Evolutionary conservation across 2,797 vertebrate species (phyloP), one percentile per base, ranked within the genome.

Genomic region (Nannoperca australis): DNA sequence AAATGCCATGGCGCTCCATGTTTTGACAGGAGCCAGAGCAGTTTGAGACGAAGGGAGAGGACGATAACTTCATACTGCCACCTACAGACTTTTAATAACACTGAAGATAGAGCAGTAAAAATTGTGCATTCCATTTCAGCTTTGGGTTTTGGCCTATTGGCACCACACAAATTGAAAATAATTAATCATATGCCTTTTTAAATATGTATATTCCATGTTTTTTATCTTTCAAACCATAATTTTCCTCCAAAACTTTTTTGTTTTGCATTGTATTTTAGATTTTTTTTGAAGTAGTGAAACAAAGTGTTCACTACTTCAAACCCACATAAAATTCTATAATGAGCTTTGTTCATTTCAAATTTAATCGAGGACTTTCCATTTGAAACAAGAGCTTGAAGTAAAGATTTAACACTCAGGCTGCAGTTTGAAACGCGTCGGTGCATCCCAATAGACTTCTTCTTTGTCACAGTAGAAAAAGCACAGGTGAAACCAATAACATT

Each of bases 41-140:
- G 64, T 12, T 10, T 2, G n/a, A 22, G 36, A 7, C 5, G 11
- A 18, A 49, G 11, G 0, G 67, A 60, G 60, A 24, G 5, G 49
- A 3, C 6, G 51, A 13, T 40, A 20, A 40, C n/a, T 20, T 22
- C 27, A 54, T 59, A 83, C 67, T 56, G 92, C 91, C 92, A 55
- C 77, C 93, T 91, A 70, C 51, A 88, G 91, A 1, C 45, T 66
- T 20, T 1, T 14, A 20, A 32, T 7, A 20, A n/a, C 1, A 22
- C 7, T 13, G 11, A 14, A 27, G 20, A 55, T 20, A 2, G 11
- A 24, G 0, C 13, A 56, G 22, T 3, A 34, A 2, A 53, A 32
- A 70, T 8, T 65, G 1, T 60, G 22, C 45, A n/a, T 11, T 15
- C 40, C 5, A 32, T 50, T 49, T 68, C 38, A 45, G 8, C 0